phyloP scores from a whole-genome alignment of 2,113 vertebrate species.

The western clawed frog (Xenopus tropicalis) region DNA sequence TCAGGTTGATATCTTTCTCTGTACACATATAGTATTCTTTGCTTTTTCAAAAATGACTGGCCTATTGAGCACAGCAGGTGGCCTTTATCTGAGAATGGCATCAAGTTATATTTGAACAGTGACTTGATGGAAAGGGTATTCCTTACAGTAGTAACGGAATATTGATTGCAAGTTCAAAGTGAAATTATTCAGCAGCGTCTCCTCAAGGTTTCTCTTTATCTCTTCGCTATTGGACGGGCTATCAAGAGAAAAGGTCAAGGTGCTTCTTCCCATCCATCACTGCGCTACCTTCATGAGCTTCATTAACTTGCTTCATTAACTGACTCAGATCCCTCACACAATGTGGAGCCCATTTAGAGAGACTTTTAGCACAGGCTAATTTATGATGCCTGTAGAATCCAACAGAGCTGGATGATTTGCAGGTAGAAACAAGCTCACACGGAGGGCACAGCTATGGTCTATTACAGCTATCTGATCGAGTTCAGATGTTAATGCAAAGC shows the following conservation, averaged over 20 bases:
- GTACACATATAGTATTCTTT: too few relatives aligned
- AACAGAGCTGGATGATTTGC: slow-evolving; percentile 32
- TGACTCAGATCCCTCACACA: slow-evolving; percentile 39
- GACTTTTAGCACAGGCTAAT: slow-evolving; percentile 36
- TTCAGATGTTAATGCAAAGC: slow-evolving; percentile 44
- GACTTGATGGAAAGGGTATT: neutral
- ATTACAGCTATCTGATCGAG: slow-evolving; percentile 43
- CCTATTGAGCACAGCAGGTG: too few relatives aligned
- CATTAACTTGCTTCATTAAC: slow-evolving; percentile 47
- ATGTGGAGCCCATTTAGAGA: slow-evolving; percentile 35
- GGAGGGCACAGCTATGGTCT: slow-evolving; percentile 20
- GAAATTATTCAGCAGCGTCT: slow-evolving; percentile 29
- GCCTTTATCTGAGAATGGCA: too few relatives aligned
- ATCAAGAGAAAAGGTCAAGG: slow-evolving; percentile 44
- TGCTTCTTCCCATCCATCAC: slow-evolving; percentile 27
- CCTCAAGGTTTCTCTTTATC: slow-evolving; percentile 30
- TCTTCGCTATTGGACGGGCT: slow-evolving; percentile 7
- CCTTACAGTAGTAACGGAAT: slow-evolving; percentile 9
- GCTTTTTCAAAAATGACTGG: too few relatives aligned
- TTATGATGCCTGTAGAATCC: slow-evolving; percentile 35
- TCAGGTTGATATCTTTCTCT: too few relatives aligned
- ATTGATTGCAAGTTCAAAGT: slow-evolving; percentile 34
- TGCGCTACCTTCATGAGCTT: slow-evolving; percentile 32
- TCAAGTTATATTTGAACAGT: too few relatives aligned
- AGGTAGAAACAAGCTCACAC: slow-evolving; percentile 16